phyloP scores from a whole-genome alignment of 2,113 vertebrate species.

The Junco hyemalis region DNA sequence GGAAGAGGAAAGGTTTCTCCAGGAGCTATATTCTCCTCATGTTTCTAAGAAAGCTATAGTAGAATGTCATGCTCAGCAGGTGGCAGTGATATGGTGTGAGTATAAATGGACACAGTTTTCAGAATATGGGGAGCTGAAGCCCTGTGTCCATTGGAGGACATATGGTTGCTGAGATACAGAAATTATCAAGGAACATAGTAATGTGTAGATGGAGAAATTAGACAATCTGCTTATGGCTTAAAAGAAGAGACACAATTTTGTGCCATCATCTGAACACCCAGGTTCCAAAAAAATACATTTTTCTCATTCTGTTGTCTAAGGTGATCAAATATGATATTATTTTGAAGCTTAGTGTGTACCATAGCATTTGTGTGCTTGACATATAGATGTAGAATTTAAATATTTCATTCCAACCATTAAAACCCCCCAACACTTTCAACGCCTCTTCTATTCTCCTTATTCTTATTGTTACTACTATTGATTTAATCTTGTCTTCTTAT shows the following conservation, averaged over 20 bases:
- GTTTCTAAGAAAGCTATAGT: not conserved
- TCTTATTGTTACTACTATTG: not conserved
- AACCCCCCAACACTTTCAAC: not conserved
- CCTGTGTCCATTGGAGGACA: not conserved
- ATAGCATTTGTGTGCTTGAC: not conserved
- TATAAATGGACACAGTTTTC: not conserved
- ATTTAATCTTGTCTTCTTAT: not conserved
- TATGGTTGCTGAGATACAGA: not conserved
- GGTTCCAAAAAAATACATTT: not conserved
- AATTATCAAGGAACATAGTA: not conserved
- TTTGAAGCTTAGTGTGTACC: not conserved
- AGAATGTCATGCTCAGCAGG: not conserved
- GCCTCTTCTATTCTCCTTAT: not conserved
- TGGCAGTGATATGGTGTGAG: not conserved
- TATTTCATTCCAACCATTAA: not conserved
- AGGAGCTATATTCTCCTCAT: not conserved
- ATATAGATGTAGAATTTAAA: accelerated
- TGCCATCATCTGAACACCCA: not conserved
- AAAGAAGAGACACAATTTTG: not conserved
- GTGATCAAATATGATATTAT: not conserved
- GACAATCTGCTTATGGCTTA: not conserved
- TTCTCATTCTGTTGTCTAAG: not conserved
- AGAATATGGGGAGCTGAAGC: not conserved
- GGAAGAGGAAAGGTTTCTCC: not conserved
- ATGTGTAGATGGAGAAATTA: not conserved